Base-by-base conservation (phyloP, 2,113 vertebrate species). In the Sardina pilchardus region DNA sequence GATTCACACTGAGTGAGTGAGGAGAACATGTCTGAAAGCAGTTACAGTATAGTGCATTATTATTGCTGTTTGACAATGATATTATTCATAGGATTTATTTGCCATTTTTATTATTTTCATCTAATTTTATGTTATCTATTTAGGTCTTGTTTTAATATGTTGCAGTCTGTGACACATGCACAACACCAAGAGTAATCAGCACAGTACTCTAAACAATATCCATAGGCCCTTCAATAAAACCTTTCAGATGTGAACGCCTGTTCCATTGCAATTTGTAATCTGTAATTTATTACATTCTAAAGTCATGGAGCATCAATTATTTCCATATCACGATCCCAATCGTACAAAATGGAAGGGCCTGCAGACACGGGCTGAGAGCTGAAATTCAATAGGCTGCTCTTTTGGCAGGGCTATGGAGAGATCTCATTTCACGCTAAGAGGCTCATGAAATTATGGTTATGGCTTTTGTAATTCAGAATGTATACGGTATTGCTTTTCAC, bases 371-470 rank as follows among this genome's bases (percentile, higher is more conserved):
- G 43, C 9, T 16, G 82, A 81, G 85, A 91, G 88, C 90, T 90
- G 85, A 89, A 93, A 94, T 92, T 91, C 91, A 92, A 93, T 94
- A 94, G 87, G 91, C 92, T 92, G 82, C 50, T 81, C 86, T 89
- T 90, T 71, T 71, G 63, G 63, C 26, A 71, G 30, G 91, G 90
- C 88, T 91, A 24, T 87, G 85, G 87, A 86, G 89, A 90, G 90
- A 93, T 94, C 89, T 93, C 90, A 94, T 95, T 94, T 93, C 93
- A 94, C 91, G 93, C 94, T 92, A 93, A 90, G 87, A 91, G 92
- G 91, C 92, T 94, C 90, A 88, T 93, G 90, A 94, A 94, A 94
- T 91, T 91, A 87, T 92, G 85, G 87, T 90, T 88, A 90, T 88
- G 92, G 89, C 88, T 80, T 84, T 88, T 90, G 91, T 90, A 89